Evolutionary conservation across 2,888 invertebrate genomes (phyloP).

Genomic region (Drosophila anceps): DNA sequence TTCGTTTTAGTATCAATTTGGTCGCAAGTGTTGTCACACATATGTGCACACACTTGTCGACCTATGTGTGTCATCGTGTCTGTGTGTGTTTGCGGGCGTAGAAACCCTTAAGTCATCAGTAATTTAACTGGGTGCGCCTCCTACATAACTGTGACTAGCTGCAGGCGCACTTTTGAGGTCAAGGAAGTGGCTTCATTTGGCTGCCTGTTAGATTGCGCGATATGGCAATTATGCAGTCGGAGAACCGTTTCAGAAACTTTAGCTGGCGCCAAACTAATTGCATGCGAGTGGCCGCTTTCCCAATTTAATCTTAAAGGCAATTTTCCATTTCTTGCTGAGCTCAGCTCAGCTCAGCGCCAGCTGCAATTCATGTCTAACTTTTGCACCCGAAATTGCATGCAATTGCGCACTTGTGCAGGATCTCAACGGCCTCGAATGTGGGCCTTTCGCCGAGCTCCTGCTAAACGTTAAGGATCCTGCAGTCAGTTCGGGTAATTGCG

Average conservation of each 20-base stretch:
- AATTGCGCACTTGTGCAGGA: conserved; percentile 66
- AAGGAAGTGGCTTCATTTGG: conserved; percentile 70
- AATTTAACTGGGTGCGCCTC: conserved; percentile 51
- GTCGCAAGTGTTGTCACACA: conserved; percentile 67
- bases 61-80: conserved; percentile 20
- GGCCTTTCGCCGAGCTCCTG: conserved; percentile 7
- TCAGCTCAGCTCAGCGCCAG: conserved; percentile 13
- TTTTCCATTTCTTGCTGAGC: conserved; percentile 61
- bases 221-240: conserved; percentile 41
- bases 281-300: conserved; percentile 39
- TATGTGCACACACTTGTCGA: conserved; percentile 14
- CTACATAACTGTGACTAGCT: conserved; percentile 31
- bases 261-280: conserved; percentile 61
- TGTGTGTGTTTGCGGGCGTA: conserved; percentile 25
- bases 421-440: conserved; percentile 29
- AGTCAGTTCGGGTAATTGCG: conserved; percentile 69
- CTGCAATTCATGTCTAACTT: conserved; percentile 72
- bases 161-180: conserved; percentile 68
- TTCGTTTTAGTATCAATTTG: conserved; percentile 75
- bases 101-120: conserved; percentile 74
- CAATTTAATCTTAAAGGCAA: conserved; percentile 76
- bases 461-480: conserved; percentile 39
- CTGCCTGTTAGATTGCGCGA: conserved; percentile 18
- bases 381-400: conserved; percentile 70
- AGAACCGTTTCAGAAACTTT: background rate